Evolutionary conservation across 2,888 invertebrate genomes (phyloP).

Genomic region (Microchrysa polita): DNA sequence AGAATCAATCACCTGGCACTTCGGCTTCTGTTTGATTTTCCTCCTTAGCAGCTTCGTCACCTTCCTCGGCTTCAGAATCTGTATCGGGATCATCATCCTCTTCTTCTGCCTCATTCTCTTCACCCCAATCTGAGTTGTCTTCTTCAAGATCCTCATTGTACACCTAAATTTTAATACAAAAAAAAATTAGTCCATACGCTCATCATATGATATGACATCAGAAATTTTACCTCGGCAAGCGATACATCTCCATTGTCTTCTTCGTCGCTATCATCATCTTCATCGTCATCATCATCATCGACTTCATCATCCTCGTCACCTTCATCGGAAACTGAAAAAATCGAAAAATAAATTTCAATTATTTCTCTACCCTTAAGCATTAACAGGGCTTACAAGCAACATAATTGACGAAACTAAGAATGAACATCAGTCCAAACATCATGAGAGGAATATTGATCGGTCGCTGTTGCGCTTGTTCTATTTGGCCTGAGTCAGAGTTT

Average conservation of each 20-base stretch:
- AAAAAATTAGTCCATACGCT: neutral
- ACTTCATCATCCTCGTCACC: constrained; percentile 59
- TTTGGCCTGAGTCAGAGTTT: constrained; percentile 38
- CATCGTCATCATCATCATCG: constrained; percentile 68
- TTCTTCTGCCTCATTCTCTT: constrained; percentile 66
- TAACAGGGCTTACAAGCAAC: constrained; percentile 60
- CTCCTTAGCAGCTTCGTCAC: constrained; percentile 49
- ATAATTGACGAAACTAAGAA: constrained; percentile 62
- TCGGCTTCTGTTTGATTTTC: constrained; percentile 52
- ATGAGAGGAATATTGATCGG: constrained; percentile 58
- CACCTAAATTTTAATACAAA: constrained; percentile 54
- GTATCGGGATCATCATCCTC: constrained; percentile 67
- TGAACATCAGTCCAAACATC: constrained; percentile 62
- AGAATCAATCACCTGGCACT: constrained; percentile 50
- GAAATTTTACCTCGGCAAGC: constrained; percentile 58
- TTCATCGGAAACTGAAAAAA: constrained; percentile 52
- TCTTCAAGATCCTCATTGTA: constrained; percentile 69
- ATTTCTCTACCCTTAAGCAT: constrained; percentile 47
- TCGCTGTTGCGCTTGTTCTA: constrained; percentile 43
- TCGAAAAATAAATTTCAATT: constrained; percentile 53
- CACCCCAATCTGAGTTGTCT: constrained; percentile 73
- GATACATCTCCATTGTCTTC: constrained; percentile 65
- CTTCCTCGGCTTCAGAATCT: constrained; percentile 66
- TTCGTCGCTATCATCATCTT: constrained; percentile 68
- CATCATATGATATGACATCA: neutral